Conservation (phyloP, 2,113 vertebrate genomes). For the Anas platyrhynchos region DNA sequence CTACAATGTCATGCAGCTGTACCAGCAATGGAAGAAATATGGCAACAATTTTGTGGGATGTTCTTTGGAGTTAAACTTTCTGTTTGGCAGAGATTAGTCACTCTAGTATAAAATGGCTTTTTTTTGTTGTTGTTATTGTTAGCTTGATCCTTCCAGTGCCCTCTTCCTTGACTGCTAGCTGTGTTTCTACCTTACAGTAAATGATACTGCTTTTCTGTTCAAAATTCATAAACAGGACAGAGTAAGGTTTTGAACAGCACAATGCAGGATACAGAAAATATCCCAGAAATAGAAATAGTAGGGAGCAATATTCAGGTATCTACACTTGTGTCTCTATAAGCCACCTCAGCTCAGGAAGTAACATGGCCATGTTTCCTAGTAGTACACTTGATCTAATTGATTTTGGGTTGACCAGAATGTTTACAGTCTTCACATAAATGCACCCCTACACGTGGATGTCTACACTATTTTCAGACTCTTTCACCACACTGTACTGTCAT, state of each 20-base stretch:
- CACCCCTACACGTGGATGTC: not conserved
- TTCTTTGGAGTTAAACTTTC: not conserved
- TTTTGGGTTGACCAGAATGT: not conserved
- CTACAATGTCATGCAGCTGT: not conserved
- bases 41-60: fast-evolving
- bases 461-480: not conserved
- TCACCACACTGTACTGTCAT: not conserved
- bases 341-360: not conserved
- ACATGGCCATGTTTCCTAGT: not conserved
- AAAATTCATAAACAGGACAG: not conserved
- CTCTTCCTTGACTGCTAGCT: not conserved
- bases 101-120: fast-evolving
- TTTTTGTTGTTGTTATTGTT: not conserved
- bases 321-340: not conserved
- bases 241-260: not conserved
- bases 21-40: not conserved
- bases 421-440: not conserved
- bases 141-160: not conserved
- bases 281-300: not conserved
- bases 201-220: not conserved
- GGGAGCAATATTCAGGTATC: not conserved
- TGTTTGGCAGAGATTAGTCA: not conserved
- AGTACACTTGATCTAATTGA: not conserved
- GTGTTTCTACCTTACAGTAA: not conserved
- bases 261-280: not conserved